Evolutionary conservation across 2,888 invertebrate genomes (phyloP).

Genomic region (Drosophila ezoana): DNA sequence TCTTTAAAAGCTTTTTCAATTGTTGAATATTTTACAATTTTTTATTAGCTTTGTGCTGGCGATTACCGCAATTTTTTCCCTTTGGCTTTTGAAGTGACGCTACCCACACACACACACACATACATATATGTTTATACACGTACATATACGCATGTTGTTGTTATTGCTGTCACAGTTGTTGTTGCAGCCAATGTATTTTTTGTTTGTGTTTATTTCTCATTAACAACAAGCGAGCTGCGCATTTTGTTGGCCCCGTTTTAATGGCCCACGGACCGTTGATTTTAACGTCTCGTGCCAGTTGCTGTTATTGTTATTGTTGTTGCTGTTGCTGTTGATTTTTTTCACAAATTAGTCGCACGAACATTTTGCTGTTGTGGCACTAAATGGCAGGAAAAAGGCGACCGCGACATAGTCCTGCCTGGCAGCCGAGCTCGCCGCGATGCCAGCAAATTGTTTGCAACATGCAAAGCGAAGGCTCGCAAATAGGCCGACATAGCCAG

Average conservation of each 20-base stretch:
- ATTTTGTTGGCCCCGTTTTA: slow-evolving; percentile 67
- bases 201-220: slow-evolving; percentile 65
- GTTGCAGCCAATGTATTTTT: slow-evolving; percentile 16
- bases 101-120: neutral
- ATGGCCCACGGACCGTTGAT: slow-evolving; percentile 67
- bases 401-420: slow-evolving; percentile 42
- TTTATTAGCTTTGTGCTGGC: slow-evolving; percentile 60
- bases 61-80: slow-evolving; percentile 38
- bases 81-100: slow-evolving; percentile 32
- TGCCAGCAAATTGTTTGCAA: slow-evolving; percentile 73
- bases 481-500: slow-evolving; percentile 64
- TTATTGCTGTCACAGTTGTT: slow-evolving; percentile 20
- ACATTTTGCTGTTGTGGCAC: slow-evolving; percentile 70
- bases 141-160: slow-evolving; percentile 12
- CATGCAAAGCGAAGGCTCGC: slow-evolving; percentile 70
- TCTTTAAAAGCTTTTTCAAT: slow-evolving; percentile 70
- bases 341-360: slow-evolving; percentile 78
- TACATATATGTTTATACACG: neutral
- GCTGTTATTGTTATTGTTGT: slow-evolving; percentile 24
- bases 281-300: slow-evolving; percentile 70
- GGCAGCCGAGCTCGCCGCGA: slow-evolving; percentile 22
- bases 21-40: slow-evolving; percentile 73
- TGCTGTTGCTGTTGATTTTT: slow-evolving; percentile 46
- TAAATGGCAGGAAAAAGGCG: slow-evolving; percentile 63
- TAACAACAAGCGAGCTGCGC: slow-evolving; percentile 63